Evolutionary conservation across 2,888 invertebrate species (phyloP), one percentile per base, ranked within the genome.

Genomic region (Heteropelma amictum): DNA sequence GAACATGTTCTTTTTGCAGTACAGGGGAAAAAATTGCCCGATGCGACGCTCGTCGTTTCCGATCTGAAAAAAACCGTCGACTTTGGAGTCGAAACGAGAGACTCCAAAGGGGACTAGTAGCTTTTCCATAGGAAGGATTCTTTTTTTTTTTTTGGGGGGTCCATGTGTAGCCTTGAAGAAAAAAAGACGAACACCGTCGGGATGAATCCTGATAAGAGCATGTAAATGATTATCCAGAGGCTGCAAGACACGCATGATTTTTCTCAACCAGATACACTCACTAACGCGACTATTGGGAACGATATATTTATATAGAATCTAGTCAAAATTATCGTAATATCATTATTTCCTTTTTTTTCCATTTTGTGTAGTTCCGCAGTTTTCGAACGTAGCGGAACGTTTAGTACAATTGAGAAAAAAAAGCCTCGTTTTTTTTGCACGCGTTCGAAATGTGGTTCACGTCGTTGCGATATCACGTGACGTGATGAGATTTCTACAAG

Each of bases 271-370:
- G 14, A n/a, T n/a, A n/a, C 49, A 49, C 49, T 51, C 71, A 65
- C 74, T 67, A 72, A 76, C 58, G 38, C 68, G 73, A 77, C 76
- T 58, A 73, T 77, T 76, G 77, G 78, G 67, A 76, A 76, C 77
- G 77, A 79, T 61, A 69, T 72, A 45, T 56, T 65, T 71, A 76
- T 80, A 80, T 80, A 81, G 80, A 82, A 80, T 85, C 85, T 85
- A 85, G 84, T 85, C 84, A 84, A 85, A 84, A 85, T 85, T 84
- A 73, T 83, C 84, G 77, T 83, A 80, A 81, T 81, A 76, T 83
- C 80, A 79, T 79, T 80, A 80, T 23, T 35, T 40, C 51, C 77
- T 72, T 72, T 45, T 67, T 75, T 67, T 65, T 45, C 45, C 45
- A 51, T 75, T 30, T 54, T 42, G 38, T 23, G 30, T 30, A 47